Evolutionary conservation across 2,888 invertebrate species (phyloP), one percentile per base, ranked within the genome.

Genomic region (Acleris sparsana): DNA sequence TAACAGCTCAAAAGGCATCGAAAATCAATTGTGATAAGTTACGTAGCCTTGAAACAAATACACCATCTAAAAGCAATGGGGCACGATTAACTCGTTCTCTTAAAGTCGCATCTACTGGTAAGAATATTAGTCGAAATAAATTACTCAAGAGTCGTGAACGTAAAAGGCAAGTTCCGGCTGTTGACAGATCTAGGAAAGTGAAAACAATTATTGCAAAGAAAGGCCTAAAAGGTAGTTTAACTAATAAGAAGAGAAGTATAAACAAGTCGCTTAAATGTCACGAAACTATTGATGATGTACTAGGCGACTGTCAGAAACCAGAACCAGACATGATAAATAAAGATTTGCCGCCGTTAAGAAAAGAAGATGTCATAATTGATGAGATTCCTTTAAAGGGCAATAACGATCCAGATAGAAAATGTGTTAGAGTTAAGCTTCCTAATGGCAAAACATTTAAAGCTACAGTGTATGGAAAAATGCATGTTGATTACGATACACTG

Each of bases 371-470:
- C 49, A 51, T 59, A 53, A 79, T 90, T 48, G 76, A 86, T 73
- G 78, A 85, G 70, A 51, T 90, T 49, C 74, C 80, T 20, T 63
- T 69, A 39, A 53, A 62, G 39, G 61, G 70, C 22, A 53, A 9
- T 22, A 69, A 69, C 5, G 77, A 83, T 62, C 79, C 84, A 16
- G 53, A 69, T 9, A 84, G 80, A 67, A 83, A 80, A 70, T 73
- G 64, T 53, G 78, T 90, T 22, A 77, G 85, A 48, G 80, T 92
- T 11, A 82, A 74, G 62, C 72, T 90, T 59, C 80, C 87, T 5
- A 85, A 85, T 73, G 87, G 88, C 2, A 86, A 80, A 72, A 67
- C 72, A 48, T 87, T 85, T 62, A 88, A 81, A 79, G 89, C 85
- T 9, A 87, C 88, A 0, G 79, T 90, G 11, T 77, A 75, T 59